Conservation (phyloP, 2,113 vertebrate species). For the Actenoides lindsayi region DNA sequence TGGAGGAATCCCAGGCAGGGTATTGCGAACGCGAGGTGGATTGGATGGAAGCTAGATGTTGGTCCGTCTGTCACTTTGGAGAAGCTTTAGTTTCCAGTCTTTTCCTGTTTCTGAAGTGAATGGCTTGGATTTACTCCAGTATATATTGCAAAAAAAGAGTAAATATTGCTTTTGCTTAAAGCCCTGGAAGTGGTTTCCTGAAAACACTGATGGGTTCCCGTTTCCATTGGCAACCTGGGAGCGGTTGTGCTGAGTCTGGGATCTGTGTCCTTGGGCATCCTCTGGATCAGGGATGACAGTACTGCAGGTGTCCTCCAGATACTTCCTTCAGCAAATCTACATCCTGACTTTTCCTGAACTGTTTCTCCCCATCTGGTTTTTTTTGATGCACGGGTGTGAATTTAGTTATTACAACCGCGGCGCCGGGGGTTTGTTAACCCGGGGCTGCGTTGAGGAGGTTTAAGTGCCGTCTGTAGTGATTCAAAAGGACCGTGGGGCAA, state of each 20-base stretch:
- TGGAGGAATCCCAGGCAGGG: rapidly evolving
- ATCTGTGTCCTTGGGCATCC: background rate
- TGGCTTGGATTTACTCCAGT: background rate
- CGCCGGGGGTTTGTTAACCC: background rate
- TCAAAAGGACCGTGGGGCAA: background rate
- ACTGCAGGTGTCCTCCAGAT: background rate
- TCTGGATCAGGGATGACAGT: rapidly evolving
- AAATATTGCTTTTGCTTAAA: background rate
- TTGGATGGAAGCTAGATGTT: background rate
- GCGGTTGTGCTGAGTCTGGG: background rate
- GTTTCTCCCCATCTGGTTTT: rapidly evolving
- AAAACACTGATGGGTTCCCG: rapidly evolving
- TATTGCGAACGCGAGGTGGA: rapidly evolving
- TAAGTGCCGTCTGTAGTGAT: background rate
- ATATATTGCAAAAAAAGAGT: background rate
- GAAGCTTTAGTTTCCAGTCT: background rate
- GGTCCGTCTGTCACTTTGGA: rapidly evolving
- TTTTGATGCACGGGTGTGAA: rapidly evolving
- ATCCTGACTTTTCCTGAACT: background rate
- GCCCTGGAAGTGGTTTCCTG: background rate
- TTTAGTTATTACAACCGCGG: rapidly evolving
- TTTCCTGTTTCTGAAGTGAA: background rate
- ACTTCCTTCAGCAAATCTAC: background rate
- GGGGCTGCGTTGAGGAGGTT: background rate
- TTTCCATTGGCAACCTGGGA: background rate